Percentiles rank a stretch among this genome's conserved stretches.
phyloP scores from a whole-genome alignment of 2,888 invertebrate genomes.

The Ochropacha duplaris region DNA sequence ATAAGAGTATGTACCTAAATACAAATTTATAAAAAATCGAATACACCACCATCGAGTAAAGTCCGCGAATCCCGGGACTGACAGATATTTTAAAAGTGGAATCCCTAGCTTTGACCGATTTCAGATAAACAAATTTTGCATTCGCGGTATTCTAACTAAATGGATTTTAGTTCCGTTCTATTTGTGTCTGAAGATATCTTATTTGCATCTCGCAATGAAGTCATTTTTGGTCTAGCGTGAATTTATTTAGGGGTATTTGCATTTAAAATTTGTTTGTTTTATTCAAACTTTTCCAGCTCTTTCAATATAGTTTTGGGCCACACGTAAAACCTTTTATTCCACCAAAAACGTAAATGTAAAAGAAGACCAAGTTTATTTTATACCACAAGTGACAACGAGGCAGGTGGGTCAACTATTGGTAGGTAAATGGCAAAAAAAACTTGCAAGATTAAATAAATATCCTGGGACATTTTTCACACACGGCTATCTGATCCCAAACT shows the following conservation, averaged over 20 bases:
- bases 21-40: no score
- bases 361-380: no score
- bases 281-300: not conserved
- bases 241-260: not conserved
- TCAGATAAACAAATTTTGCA: slow-evolving; percentile 1
- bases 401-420: no score
- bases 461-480: no score
- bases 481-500: no score
- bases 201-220: not conserved
- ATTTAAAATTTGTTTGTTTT: not conserved
- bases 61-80: not conserved
- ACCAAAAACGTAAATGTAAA: no score
- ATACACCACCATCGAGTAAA: not conserved
- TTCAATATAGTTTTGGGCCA: no score
- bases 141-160: not conserved
- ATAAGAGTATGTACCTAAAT: no score
- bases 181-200: not conserved
- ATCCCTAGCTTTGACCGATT: not conserved
- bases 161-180: not conserved
- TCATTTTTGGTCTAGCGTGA: not conserved
- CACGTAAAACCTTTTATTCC: no score
- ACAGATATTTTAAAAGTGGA: not conserved
- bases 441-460: no score
- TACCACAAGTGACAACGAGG: no score
- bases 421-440: no score